These are phyloP conservation scores for Epinotia nisella DNA, from an alignment of 2,888 invertebrate species.

Conservation along the genomic window DNA sequence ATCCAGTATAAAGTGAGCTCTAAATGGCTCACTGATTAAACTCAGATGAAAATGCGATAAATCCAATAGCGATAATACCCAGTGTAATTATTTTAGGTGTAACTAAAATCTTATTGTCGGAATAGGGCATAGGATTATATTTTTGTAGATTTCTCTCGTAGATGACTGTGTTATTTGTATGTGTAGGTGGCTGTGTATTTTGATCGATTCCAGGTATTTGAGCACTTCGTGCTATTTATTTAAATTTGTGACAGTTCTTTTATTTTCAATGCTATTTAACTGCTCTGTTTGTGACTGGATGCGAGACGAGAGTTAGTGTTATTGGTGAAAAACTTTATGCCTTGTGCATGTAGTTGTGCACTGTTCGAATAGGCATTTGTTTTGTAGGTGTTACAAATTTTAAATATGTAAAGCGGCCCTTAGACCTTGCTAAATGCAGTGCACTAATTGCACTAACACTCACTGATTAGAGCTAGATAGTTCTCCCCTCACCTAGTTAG, in stretches of 20 bases:
- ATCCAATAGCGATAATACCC: background rate
- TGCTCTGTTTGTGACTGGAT: background rate
- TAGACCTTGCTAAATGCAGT: no score
- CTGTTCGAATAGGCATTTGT: no score
- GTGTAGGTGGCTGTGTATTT: constrained; percentile 10
- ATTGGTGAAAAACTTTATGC: no score
- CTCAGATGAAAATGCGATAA: background rate
- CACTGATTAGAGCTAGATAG: no score
- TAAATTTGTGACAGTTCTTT: background rate
- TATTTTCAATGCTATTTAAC: background rate
- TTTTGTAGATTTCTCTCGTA: constrained; percentile 66
- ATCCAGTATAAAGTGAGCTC: no score
- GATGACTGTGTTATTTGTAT: constrained; percentile 47
- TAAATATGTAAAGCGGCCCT: no score
- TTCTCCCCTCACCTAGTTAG: no score
- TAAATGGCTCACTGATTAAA: no score
- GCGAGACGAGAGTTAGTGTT: background rate
- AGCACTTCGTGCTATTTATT: constrained; percentile 13
- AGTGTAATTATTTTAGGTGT: constrained; percentile 12
- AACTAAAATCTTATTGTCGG: constrained; percentile 28
- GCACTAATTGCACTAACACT: no score
- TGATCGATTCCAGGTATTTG: constrained; percentile 13
- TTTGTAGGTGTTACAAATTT: no score
- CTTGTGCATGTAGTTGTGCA: no score
- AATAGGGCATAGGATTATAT: constrained; percentile 58